Base-by-base conservation (phyloP, 2,888 invertebrate genomes). In the Lasioglossum pauxillum region DNA sequence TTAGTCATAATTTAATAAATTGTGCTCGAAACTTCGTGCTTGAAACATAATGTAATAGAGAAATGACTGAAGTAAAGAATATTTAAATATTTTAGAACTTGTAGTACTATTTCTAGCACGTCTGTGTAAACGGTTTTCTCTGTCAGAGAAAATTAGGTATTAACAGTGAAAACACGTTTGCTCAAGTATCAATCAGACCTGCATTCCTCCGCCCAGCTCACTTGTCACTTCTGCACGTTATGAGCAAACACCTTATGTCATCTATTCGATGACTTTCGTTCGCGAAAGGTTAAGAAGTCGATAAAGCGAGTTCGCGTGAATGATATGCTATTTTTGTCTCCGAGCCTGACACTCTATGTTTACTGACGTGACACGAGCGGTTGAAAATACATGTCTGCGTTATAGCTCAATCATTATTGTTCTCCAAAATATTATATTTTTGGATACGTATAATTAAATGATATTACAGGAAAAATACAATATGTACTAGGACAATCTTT, bases 241-340 rank as follows among this genome's bases (percentile, higher is more conserved):
- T 0, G 31, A 31, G 64, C 64, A 64, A 64, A 31, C 31, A 64
- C 64, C 31, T 64, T 31, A 64, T 64, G 64, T 64, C 64, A 64
- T 64, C 64, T 64, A 64, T 31, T 31, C 64, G 38, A 38, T 38
- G 69, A 69, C 69, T 31, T 69, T 23, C 10, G 69, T 69, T 23
- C 38, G 38, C 69, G 12, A 38, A 8, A 38, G 69, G 38, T 69
- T 38, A 69, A 19, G 35, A 69, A 23, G 23, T 8, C 35, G 31
- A 38, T 69, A 69, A 69, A 35, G 10, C 16, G 64, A 31, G 16
- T 64, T 60, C 64, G 31, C 64, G 64, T 31, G 64, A 64, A 64
- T 12, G 64, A 64, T 64, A 64, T 64, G 64, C 64, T 64, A 64
- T 64, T 64, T 64, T 31, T 31, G 64, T 64, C 64, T 64, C 16